phyloP scores from a whole-genome alignment of 30 jellyfish, hydroid and myxozoan species.

The Rhopilema esculentum region DNA sequence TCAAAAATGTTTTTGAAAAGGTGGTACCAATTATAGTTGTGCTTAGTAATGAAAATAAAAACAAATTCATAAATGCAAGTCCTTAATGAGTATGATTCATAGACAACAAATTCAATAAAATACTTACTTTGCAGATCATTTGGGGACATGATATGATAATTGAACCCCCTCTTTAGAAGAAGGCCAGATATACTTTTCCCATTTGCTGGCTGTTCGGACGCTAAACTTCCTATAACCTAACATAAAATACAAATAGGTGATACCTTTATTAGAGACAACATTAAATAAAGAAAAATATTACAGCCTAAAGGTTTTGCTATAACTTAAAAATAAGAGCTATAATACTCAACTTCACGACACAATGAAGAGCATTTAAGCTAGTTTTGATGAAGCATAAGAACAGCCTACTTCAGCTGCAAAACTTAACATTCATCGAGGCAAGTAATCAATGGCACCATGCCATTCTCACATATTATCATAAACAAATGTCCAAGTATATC shows the following conservation, averaged over 20 bases:
- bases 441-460: no score
- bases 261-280: neutral
- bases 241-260: neutral
- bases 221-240: conserved; percentile 96
- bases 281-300: neutral
- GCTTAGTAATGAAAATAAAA: no score
- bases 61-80: no score
- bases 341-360: no score
- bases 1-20: no score
- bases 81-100: neutral
- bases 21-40: no score
- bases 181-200: conserved; percentile 97
- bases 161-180: conserved; percentile 94
- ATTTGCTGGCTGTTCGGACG: conserved; percentile 92
- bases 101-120: neutral
- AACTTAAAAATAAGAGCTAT: neutral
- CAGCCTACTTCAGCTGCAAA: no score
- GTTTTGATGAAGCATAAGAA: no score
- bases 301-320: neutral
- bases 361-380: no score
- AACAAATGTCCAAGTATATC: no score
- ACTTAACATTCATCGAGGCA: no score
- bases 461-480: no score
- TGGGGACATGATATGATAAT: conserved; percentile 98
- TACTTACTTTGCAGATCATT: conserved; percentile 87